These are phyloP conservation scores for Drosophila ustulata DNA, from an alignment of 2,888 invertebrate species.

Conservation along the genomic window DNA sequence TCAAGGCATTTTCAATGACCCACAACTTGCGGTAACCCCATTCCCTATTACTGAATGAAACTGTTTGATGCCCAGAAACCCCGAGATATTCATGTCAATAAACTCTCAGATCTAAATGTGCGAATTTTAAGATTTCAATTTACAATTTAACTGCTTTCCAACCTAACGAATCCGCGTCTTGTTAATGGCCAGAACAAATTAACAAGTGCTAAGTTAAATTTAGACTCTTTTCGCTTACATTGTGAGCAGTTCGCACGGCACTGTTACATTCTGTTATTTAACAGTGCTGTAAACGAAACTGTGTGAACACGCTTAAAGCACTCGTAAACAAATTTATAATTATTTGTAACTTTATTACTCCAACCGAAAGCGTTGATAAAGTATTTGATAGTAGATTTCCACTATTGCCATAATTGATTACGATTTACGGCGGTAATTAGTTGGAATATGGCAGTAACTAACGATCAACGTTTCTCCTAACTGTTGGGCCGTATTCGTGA, in stretches of 20 bases:
- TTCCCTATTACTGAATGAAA: conserved; percentile 7
- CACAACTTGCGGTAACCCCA: conserved; percentile 9
- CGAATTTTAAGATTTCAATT: background rate
- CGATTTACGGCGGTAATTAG: background rate
- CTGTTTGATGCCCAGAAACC: background rate
- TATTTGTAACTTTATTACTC: background rate
- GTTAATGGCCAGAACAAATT: background rate
- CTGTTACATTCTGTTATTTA: background rate
- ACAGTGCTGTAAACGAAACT: background rate
- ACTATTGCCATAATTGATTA: background rate
- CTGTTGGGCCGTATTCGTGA: background rate
- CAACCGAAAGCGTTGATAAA: conserved; percentile 22
- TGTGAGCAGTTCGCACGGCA: background rate
- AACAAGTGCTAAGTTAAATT: background rate
- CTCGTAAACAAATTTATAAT: too few relatives aligned
- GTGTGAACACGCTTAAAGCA: background rate
- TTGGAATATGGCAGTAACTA: conserved; percentile 5
- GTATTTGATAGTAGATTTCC: background rate
- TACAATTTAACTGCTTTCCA: background rate
- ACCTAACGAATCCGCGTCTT: background rate
- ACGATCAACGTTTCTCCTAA: background rate
- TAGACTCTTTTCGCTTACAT: background rate
- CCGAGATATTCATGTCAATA: too few relatives aligned
- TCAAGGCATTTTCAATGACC: conserved; percentile 25
- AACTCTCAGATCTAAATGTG: background rate